Percentiles rank a stretch among this genome's conserved stretches.
Evolutionary conservation across 1,140 invertebrate species (phyloP).

Genomic region (Conus betulinus): DNA sequence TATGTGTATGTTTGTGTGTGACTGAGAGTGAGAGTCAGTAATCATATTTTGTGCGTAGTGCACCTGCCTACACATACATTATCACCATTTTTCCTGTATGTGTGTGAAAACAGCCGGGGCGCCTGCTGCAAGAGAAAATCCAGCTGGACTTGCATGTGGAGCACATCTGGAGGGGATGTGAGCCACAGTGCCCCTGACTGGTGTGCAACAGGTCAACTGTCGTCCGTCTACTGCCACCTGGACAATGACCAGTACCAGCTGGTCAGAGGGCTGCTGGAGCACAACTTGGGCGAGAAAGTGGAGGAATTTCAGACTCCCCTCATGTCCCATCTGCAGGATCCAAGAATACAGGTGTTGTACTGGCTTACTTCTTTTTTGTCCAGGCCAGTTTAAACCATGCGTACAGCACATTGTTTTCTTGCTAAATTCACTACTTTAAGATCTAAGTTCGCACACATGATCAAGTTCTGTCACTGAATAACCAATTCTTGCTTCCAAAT

Average conservation of each 20-base stretch:
- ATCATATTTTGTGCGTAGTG: too few relatives aligned
- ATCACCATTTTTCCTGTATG: too few relatives aligned
- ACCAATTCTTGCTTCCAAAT: too few relatives aligned
- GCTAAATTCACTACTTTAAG: too few relatives aligned
- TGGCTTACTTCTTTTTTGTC: too few relatives aligned
- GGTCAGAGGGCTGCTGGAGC: conserved; percentile 89
- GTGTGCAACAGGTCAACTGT: conserved; percentile 88
- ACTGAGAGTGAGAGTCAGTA: too few relatives aligned
- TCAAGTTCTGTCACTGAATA: too few relatives aligned
- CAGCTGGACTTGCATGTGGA: conserved; percentile 87
- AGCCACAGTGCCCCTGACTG: conserved; percentile 89
- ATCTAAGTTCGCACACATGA: too few relatives aligned
- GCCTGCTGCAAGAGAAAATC: conserved; percentile 86
- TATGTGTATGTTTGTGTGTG: too few relatives aligned
- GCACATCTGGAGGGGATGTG: conserved; percentile 84
- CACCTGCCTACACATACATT: too few relatives aligned
- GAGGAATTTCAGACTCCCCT: conserved; percentile 78
- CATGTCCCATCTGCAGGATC: conserved; percentile 72
- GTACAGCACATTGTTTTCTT: too few relatives aligned
- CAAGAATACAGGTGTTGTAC: conserved; percentile 67
- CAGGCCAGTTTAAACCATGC: too few relatives aligned
- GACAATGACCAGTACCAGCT: conserved; percentile 92
- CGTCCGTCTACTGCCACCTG: conserved; percentile 89
- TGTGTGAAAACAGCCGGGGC: conserved; percentile 55
- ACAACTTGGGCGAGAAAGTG: conserved; percentile 94